A percentile compares a stretch with the other conserved stretches of the same genome.
phyloP scores from a whole-genome alignment of 2,797 vertebrate genomes.

The Leptoclinus maculatus region DNA sequence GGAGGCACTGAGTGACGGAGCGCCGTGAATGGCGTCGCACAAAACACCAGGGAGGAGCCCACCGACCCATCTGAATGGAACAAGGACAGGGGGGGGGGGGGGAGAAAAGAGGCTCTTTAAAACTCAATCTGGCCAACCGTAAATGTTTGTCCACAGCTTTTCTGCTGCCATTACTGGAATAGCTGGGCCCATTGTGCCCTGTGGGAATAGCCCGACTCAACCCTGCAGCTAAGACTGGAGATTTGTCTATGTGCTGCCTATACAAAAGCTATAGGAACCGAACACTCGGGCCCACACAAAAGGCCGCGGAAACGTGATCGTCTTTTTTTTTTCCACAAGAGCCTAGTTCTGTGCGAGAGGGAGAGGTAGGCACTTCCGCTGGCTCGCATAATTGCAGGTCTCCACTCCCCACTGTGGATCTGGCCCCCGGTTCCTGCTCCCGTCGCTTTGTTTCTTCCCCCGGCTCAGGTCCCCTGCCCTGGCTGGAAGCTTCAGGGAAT shows the following conservation, averaged over 20 bases:
- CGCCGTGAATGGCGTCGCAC: slow-evolving; percentile 49
- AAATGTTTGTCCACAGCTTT: slow-evolving; percentile 71
- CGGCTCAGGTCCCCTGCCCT: slow-evolving; percentile 56
- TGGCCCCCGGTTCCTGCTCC: slow-evolving; percentile 64
- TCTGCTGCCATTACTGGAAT: slow-evolving; percentile 62
- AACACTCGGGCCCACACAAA: slow-evolving; percentile 64
- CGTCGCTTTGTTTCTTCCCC: slow-evolving; percentile 74
- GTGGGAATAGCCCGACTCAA: slow-evolving; percentile 69
- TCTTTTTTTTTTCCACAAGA: slow-evolving; percentile 60
- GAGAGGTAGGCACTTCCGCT: slow-evolving; percentile 59
- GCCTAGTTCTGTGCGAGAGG: slow-evolving; percentile 52
- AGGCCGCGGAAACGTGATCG: slow-evolving; percentile 73
- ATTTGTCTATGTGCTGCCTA: slow-evolving; percentile 54
- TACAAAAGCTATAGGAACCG: slow-evolving; percentile 74
- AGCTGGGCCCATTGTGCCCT: slow-evolving; percentile 60
- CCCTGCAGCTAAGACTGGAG: slow-evolving; percentile 54
- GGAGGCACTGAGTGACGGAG: slow-evolving; percentile 55
- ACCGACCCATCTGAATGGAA: slow-evolving; percentile 62
- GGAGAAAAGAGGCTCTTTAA: slow-evolving; percentile 61
- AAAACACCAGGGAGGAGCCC: slow-evolving; percentile 66
- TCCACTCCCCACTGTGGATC: slow-evolving; percentile 56
- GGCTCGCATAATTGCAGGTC: slow-evolving; percentile 70
- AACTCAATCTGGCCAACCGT: slow-evolving; percentile 61
- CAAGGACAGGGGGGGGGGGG: slow-evolving; percentile 34
- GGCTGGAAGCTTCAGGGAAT: slow-evolving; percentile 65